Evolutionary conservation across 2,113 vertebrate species (phyloP).

Genomic region (Condylura cristata): DNA sequence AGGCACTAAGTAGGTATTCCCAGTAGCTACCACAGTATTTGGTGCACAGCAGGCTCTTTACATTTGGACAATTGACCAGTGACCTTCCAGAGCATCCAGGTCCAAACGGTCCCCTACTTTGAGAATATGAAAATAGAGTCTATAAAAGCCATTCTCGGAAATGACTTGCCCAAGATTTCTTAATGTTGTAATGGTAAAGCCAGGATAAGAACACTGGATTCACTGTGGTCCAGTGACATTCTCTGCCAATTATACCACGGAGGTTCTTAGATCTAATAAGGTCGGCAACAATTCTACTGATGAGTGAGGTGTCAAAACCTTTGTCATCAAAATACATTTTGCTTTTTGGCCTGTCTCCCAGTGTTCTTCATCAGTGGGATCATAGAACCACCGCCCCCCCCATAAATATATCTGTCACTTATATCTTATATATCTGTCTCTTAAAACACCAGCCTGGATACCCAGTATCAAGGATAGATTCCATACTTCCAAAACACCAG

Average conservation of each 20-base stretch:
- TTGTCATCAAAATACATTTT: not conserved
- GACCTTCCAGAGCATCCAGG: not conserved
- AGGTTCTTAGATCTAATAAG: not conserved
- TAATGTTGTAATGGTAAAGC: constrained; percentile 16
- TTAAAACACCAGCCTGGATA: too few species aligned
- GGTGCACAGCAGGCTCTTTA: not conserved
- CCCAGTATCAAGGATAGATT: too few species aligned
- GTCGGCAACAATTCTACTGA: not conserved
- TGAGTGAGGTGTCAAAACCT: not conserved
- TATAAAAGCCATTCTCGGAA: not conserved
- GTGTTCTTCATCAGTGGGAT: not conserved
- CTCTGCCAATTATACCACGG: not conserved
- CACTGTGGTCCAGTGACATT: not conserved
- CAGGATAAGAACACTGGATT: not conserved
- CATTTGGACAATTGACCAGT: not conserved
- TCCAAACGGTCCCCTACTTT: not conserved
- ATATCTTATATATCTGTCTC: too few species aligned
- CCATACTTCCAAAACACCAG: too few species aligned
- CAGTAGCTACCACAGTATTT: not conserved
- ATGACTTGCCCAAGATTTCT: not conserved
- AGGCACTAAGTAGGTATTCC: not conserved
- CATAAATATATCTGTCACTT: constrained; percentile 5
- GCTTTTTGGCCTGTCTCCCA: not conserved
- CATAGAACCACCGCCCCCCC: not conserved
- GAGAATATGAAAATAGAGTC: not conserved